phyloP scores from a whole-genome alignment of 2,797 vertebrate genomes.

The Salmo trutta region DNA sequence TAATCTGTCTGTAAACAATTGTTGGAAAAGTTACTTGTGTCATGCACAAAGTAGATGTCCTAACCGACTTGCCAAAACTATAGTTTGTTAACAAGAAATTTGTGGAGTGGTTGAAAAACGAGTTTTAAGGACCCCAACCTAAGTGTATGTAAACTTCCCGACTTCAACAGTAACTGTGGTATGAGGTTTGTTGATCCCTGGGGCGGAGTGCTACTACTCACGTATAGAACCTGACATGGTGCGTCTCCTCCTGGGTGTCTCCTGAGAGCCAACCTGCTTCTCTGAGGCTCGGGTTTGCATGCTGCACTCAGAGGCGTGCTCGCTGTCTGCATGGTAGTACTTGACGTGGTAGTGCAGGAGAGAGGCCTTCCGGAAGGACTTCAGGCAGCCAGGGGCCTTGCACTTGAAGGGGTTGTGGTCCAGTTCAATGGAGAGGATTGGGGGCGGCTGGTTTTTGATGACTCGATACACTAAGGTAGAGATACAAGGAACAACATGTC shows the following conservation, averaged over 20 bases:
- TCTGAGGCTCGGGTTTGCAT: slow-evolving; percentile 69
- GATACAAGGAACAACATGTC: not conserved
- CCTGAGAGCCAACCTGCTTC: slow-evolving; percentile 70
- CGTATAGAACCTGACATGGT: slow-evolving; percentile 31
- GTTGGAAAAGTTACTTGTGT: too few species aligned
- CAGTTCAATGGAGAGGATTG: slow-evolving; percentile 85
- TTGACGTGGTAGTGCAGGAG: slow-evolving; percentile 97
- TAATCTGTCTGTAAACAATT: too few species aligned
- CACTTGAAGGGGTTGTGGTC: slow-evolving; percentile 96
- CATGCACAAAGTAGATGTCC: too few species aligned
- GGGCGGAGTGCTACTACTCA: not conserved
- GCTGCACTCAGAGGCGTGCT: slow-evolving; percentile 60
- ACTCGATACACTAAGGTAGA: slow-evolving; percentile 73
- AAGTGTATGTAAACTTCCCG: too few species aligned
- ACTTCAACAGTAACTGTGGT: not conserved
- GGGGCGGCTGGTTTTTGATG: slow-evolving; percentile 90
- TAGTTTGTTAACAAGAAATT: too few species aligned
- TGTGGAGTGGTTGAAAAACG: not conserved
- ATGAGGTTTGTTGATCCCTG: not conserved
- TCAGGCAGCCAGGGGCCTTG: slow-evolving; percentile 86
- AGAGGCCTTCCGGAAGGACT: slow-evolving; percentile 95
- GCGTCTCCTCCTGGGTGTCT: slow-evolving; percentile 78
- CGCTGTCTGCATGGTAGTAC: slow-evolving; percentile 92
- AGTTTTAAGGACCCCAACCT: too few species aligned
- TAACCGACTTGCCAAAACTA: too few species aligned